Conservation (phyloP, 2,797 vertebrate genomes). For the Dendrocincla tyrannina region DNA sequence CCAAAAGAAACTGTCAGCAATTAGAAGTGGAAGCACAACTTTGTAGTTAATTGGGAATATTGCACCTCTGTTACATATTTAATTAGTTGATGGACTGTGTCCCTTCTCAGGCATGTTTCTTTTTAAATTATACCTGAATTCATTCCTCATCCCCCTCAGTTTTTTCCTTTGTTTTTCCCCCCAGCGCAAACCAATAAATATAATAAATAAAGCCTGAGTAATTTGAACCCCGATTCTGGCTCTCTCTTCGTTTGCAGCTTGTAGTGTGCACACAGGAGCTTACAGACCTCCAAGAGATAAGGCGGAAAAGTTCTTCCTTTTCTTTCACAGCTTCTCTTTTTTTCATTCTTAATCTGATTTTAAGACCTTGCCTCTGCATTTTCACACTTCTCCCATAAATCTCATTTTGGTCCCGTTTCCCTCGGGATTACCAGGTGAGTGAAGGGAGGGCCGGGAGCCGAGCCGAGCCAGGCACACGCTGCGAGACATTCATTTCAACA, state of each 20-base stretch:
- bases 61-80: conserved; percentile 47
- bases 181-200: background rate
- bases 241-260: background rate
- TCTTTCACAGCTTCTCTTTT: background rate
- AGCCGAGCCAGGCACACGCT: background rate
- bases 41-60: conserved; percentile 56
- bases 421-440: background rate
- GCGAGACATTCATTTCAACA: conserved; percentile 7
- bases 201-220: background rate
- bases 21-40: conserved; percentile 48
- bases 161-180: background rate
- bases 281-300: background rate
- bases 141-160: background rate
- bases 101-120: conserved; percentile 23
- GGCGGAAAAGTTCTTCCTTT: background rate
- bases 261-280: background rate
- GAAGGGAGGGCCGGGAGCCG: background rate
- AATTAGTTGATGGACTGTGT: conserved; percentile 51
- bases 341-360: conserved; percentile 31
- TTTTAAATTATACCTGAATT: background rate
- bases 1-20: conserved; percentile 60
- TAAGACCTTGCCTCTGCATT: conserved; percentile 1
- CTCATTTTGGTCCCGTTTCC: conserved; percentile 11
- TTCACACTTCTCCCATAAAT: conserved; percentile 24
- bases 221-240: background rate